Base-by-base conservation (phyloP, 2,113 vertebrate species). In the Suncus etruscus region DNA sequence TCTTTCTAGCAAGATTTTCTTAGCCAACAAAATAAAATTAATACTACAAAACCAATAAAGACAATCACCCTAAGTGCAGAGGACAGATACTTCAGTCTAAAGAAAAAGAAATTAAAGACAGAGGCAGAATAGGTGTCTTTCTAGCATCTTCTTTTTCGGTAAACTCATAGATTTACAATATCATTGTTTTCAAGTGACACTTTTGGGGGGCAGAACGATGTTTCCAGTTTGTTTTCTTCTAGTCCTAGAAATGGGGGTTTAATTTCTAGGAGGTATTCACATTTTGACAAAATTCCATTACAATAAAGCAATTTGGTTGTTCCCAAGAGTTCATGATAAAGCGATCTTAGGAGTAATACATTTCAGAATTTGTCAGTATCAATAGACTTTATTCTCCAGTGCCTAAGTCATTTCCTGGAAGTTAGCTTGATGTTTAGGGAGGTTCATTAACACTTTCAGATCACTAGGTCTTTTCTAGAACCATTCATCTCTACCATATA, bases 231-330 rank as follows among this genome's bases (percentile, higher is more conserved):
- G 50, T 86, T 95, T 94, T 69, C 77, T 91, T 91, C 47, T 51
- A 74, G n/a, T 76, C 76, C 80, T 70, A 82, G 58, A 95, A 87
- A 94, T 32, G 51, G 24, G n/a, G 81, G 91, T 91, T 68, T 83
- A 94, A 95, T 95, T 94, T 95, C 94, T 92, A 91, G 72, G 61
- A 87, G 58, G 70, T 94, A 93, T 91, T 93, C 96, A 94, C 91
- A 89, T 92, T 94, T 96, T 93, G 77, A 93, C 85, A 94, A 95
- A 94, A 96, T 95, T 94, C 86, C 90, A 95, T 96, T 96, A 95
- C 76, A 92, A 92, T 90, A 94, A 96, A 95, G 85, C 94, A 90
- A 94, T 96, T 94, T 95, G 50, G 91, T 85, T 95, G 75, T 87
- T 95, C 95, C 93, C 91, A 45, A 51, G 95, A 94, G 94, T 94